Conservation (phyloP, 2,113 vertebrate species). For the Sclerurus mexicanus region DNA sequence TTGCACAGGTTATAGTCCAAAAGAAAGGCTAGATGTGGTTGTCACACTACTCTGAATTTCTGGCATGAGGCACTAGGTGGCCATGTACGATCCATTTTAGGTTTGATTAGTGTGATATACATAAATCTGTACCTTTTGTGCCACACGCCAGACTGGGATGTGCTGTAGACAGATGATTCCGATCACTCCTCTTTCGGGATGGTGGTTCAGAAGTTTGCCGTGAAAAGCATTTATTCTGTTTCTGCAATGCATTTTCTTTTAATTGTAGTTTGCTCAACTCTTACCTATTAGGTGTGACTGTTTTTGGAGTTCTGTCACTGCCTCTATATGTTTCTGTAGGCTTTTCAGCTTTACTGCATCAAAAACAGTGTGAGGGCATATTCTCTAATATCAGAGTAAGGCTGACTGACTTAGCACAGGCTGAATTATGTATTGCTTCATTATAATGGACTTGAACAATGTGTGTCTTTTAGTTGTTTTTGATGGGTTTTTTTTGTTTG, state of each 20-base stretch:
- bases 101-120: not conserved
- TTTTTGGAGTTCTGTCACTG: not conserved
- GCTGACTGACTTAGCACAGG: not conserved
- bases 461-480: not conserved
- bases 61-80: not conserved
- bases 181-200: not conserved
- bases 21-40: not conserved
- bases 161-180: not conserved
- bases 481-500: not conserved
- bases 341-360: not conserved
- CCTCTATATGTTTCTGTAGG: not conserved
- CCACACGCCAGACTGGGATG: rapidly evolving
- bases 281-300: not conserved
- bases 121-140: not conserved
- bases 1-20: not conserved
- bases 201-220: not conserved
- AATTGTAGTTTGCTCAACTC: not conserved
- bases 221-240: not conserved
- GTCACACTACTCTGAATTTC: not conserved
- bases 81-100: not conserved
- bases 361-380: not conserved
- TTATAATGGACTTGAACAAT: not conserved
- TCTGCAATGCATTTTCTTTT: not conserved
- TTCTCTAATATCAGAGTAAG: not conserved
- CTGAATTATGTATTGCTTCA: not conserved